Conservation (phyloP, 2,113 vertebrate species). For the Chiloscyllium plagiosum region DNA sequence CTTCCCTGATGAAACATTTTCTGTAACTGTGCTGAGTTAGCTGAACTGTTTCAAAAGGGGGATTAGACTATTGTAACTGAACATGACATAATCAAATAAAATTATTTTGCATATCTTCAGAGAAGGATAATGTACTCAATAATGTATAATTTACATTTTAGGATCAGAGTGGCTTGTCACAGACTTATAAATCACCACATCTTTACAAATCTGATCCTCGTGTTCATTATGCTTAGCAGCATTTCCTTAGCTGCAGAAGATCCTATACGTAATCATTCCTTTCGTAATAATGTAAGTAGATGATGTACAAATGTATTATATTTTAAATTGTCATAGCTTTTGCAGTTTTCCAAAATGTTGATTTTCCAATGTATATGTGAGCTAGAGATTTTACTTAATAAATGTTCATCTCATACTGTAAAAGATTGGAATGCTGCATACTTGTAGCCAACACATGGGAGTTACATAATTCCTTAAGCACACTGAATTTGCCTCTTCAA, state of each 20-base stretch:
- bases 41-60: neutral
- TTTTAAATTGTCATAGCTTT: neutral
- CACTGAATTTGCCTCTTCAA: neutral
- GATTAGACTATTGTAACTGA: neutral
- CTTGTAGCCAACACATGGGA: neutral
- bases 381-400: neutral
- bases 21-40: neutral
- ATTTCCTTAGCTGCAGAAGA: constrained; percentile 93
- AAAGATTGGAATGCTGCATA: neutral
- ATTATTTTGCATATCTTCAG: neutral
- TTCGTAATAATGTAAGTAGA: constrained; percentile 87
- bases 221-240: constrained; percentile 99
- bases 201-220: constrained; percentile 97
- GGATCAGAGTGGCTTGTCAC: constrained; percentile 91
- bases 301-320: neutral
- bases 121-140: neutral
- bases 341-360: neutral
- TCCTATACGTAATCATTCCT: constrained; percentile 89
- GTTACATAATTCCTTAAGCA: neutral
- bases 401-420: neutral
- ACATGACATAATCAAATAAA: neutral
- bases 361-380: neutral
- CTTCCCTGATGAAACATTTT: neutral
- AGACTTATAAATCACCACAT: constrained; percentile 94
- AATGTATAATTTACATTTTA: constrained; percentile 46